A percentile compares a stretch with the other conserved stretches of the same genome.
Conservation (phyloP, 2,888 invertebrate species). For the Choristoneura rosaceana region DNA sequence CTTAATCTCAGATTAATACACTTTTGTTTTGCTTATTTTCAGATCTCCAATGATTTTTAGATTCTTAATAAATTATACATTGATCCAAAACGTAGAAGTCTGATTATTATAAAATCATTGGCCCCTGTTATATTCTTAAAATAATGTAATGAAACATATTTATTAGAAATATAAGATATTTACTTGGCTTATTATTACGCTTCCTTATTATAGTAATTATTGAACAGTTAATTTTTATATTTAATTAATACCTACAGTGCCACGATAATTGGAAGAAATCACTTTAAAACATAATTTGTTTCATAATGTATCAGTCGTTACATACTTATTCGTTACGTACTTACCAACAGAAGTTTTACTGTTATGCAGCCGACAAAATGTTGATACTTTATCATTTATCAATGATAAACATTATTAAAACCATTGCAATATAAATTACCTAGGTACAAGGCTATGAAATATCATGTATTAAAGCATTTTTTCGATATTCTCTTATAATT, state of each 20-base stretch:
- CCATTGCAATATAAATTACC: no score
- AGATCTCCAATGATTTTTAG: background rate
- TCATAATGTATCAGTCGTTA: background rate
- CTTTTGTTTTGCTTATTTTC: background rate
- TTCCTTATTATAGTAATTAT: slow-evolving; percentile 11
- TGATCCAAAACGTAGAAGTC: slow-evolving; percentile 21
- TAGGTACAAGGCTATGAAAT: no score
- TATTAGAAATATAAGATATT: slow-evolving; percentile 34
- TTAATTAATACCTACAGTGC: background rate
- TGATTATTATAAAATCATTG: slow-evolving; percentile 34
- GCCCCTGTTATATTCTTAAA: slow-evolving; percentile 26
- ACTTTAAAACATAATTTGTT: background rate
- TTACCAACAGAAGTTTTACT: no score
- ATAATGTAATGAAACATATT: slow-evolving; percentile 32
- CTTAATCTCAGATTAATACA: background rate
- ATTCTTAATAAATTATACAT: background rate
- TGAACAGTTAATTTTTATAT: background rate
- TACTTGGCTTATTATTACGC: slow-evolving; percentile 31
- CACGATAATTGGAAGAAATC: background rate
- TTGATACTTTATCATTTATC: no score
- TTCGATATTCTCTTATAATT: no score
- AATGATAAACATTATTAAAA: no score
- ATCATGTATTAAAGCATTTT: no score
- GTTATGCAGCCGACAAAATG: background rate
- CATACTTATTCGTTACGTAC: background rate